phyloP scores from a whole-genome alignment of 2,113 vertebrate species.

The Brachypodius melanocephalos region DNA sequence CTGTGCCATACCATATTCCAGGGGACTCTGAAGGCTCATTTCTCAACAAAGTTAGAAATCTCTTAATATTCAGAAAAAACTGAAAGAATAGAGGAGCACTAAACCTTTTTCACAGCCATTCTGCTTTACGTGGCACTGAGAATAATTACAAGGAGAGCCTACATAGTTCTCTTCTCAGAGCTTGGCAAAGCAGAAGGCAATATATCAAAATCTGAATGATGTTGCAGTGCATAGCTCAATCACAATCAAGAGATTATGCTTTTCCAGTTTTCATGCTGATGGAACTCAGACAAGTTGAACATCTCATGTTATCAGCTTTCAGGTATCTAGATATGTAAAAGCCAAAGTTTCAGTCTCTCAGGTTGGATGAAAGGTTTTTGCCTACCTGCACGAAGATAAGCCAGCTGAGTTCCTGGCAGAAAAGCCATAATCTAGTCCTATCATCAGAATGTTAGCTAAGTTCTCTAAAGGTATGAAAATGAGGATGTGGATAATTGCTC shows the following conservation, averaged over 20 bases:
- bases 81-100: neutral
- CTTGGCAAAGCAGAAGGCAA: neutral
- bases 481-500: neutral
- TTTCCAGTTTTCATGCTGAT: neutral
- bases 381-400: neutral
- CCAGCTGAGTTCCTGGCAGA: neutral
- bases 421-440: neutral
- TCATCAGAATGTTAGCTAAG: neutral
- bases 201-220: neutral
- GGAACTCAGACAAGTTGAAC: neutral
- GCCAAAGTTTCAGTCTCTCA: neutral
- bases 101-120: neutral
- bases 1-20: neutral
- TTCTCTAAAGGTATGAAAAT: neutral
- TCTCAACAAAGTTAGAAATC: neutral
- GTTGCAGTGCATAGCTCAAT: neutral
- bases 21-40: neutral
- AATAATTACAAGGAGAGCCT: neutral
- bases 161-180: neutral
- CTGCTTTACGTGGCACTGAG: neutral
- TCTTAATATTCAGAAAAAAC: neutral
- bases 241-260: neutral
- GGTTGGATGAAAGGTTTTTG: neutral
- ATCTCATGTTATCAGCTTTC: neutral
- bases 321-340: neutral